These are phyloP conservation scores for Oreohelix idahoensis DNA, from an alignment of 1,140 invertebrate genomes.

Conservation along the genomic window DNA sequence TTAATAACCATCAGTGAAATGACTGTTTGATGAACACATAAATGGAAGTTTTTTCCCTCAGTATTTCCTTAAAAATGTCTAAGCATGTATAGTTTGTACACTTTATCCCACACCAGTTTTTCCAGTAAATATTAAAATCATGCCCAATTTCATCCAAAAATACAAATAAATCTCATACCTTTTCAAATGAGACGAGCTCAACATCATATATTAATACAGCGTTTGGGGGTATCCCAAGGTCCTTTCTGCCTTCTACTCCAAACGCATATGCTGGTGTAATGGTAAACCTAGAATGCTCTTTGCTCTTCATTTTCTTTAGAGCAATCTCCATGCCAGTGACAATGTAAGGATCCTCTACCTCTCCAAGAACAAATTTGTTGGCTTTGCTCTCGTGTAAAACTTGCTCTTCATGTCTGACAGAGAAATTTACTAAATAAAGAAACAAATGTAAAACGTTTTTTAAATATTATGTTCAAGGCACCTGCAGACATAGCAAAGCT, in stretches of 20 bases:
- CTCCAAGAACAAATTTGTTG: constrained; percentile 88
- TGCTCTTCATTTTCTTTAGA: constrained; percentile 85
- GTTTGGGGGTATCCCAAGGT: constrained; percentile 85
- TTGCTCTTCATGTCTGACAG: constrained; percentile 80
- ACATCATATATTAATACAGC: constrained; percentile 87
- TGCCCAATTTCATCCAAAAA: too few species aligned
- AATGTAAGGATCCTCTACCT: constrained; percentile 83
- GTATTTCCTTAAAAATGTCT: too few species aligned
- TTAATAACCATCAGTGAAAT: too few species aligned
- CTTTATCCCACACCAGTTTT: too few species aligned
- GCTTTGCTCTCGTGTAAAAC: constrained; percentile 81
- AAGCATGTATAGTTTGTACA: too few species aligned
- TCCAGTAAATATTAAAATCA: too few species aligned
- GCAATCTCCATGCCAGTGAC: constrained; percentile 89
- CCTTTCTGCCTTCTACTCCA: constrained; percentile 80
- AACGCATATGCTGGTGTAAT: constrained; percentile 87
- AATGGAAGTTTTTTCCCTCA: too few species aligned
- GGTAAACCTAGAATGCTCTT: constrained; percentile 84
- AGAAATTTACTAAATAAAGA: constrained; percentile 82
- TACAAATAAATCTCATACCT: constrained; percentile 75
- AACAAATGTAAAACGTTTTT: too few species aligned
- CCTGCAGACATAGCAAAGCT: too few species aligned
- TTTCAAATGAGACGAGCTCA: constrained; percentile 85
- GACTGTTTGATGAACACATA: too few species aligned
- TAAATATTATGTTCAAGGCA: too few species aligned